Evolutionary conservation across 2,797 vertebrate genomes (phyloP), one percentile per base, ranked within the genome.

Genomic region (Xenentodon cancila): DNA sequence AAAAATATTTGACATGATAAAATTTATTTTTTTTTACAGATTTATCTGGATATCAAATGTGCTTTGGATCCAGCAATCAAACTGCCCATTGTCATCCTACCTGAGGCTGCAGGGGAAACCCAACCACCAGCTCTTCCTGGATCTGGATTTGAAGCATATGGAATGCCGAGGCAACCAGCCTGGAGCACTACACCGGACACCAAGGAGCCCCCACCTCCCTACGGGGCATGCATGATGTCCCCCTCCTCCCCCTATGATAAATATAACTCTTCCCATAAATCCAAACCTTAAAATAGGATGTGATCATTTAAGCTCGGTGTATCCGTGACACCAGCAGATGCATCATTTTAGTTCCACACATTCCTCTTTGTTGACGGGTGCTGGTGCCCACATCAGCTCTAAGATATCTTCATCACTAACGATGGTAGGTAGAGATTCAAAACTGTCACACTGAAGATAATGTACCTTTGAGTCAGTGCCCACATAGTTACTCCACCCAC

Each of bases 41-140:
- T 93, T 12, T 53, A 68, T 49, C 61, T 93, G 54, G 67, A 92
- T 2, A 71, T 93, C 40, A 91, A 91, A 61, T 91, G 50, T 73
- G 77, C 89, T 0, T 6, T 2, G 32, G 59, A 92, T 68, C 89
- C 90, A 50, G 55, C 80, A 67, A 55, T 94, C 60, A 92, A 88
- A 68, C 67, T 93, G 25, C 92, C 91, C 0, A 67, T 93, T 42
- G 77, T 93, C 12, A 13, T 94, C 56, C 55, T 92, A 3, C 82
- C 88, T 19, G 52, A 43, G 19, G 1, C 9, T 20, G 9, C 27
- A 18, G 9, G 1, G 3, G 3, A 1, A 15, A 45, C 44, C 40
- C 61, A 64, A 8, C 55, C 30, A 12, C 59, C 78, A 30, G 0
- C 56, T 51, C n/a, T 44, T 52, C 9, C 57, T 49, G 49, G 2